A percentile compares a stretch with the other conserved stretches of the same genome.
Evolutionary conservation across 2,797 vertebrate species (phyloP).

Genomic region (Remorina albescens): DNA sequence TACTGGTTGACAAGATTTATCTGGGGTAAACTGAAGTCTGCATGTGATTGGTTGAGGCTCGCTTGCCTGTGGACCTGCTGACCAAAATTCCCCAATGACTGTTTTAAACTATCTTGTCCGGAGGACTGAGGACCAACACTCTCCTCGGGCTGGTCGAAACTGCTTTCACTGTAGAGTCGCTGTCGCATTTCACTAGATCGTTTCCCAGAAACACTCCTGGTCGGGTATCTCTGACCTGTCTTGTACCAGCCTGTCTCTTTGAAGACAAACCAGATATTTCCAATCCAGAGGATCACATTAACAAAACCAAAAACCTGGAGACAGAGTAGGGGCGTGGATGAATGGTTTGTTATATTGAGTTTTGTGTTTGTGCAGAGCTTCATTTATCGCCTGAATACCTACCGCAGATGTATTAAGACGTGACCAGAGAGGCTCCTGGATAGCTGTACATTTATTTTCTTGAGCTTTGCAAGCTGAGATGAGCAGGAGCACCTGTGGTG

Average conservation of each 20-base stretch:
- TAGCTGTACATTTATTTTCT: conserved; percentile 90
- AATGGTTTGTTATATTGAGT: conserved; percentile 4
- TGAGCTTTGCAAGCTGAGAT: conserved; percentile 94
- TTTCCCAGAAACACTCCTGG: conserved; percentile 90
- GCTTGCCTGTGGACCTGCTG: conserved; percentile 68
- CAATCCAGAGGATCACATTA: conserved; percentile 96
- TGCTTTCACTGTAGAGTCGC: conserved; percentile 88
- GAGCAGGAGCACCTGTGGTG: conserved; percentile 91
- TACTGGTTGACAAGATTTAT: conserved; percentile 75
- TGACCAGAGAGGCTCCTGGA: conserved; percentile 92
- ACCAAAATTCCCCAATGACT: conserved; percentile 52
- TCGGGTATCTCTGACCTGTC: conserved; percentile 89
- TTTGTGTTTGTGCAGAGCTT: background rate
- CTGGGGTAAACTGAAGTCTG: conserved; percentile 78
- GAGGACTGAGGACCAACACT: conserved; percentile 83
- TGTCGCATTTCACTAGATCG: conserved; percentile 89
- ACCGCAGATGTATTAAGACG: conserved; percentile 95
- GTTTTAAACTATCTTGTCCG: conserved; percentile 80
- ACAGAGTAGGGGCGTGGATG: conserved; percentile 13
- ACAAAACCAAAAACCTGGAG: conserved; percentile 95
- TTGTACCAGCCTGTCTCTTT: conserved; percentile 99
- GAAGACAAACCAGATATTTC: conserved; percentile 99
- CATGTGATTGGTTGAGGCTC: conserved; percentile 68
- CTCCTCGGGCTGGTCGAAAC: conserved; percentile 89
- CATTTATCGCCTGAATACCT: conserved; percentile 66